Conservation (phyloP, 1,140 invertebrate genomes). For the Eupeodes corollae region DNA sequence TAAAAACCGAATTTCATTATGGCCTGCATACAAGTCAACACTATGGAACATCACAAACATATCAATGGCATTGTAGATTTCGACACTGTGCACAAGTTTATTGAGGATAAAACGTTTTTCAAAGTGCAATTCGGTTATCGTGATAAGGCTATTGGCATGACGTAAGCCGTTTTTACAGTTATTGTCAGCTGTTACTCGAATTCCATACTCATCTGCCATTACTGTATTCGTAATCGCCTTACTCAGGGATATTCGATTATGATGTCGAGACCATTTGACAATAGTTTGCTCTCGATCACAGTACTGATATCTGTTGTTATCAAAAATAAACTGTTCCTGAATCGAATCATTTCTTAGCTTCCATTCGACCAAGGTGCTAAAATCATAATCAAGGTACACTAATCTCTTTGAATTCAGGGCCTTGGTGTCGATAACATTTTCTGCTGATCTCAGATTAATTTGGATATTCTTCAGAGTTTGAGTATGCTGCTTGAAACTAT, state of each 20-base stretch:
- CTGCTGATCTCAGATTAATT: background rate
- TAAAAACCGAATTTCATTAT: constrained; percentile 24
- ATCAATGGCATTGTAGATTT: background rate
- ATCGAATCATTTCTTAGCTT: background rate
- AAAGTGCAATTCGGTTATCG: constrained; percentile 11
- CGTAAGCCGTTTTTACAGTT: constrained; percentile 11
- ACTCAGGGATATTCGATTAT: background rate
- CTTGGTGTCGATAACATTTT: background rate
- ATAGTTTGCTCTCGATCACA: too few relatives aligned
- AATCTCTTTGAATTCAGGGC: constrained; percentile 2
- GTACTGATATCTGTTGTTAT: too few relatives aligned
- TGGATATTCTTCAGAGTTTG: too few relatives aligned
- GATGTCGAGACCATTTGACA: too few relatives aligned
- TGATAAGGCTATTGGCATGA: constrained; percentile 17
- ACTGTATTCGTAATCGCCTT: constrained; percentile 4
- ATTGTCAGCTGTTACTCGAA: constrained; percentile 17
- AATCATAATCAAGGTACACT: constrained; percentile 21
- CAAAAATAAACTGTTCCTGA: too few relatives aligned
- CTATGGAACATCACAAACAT: constrained; percentile 13
- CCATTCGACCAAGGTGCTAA: background rate
- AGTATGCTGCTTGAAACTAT: too few relatives aligned
- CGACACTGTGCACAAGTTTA: constrained; percentile 13
- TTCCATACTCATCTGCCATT: background rate
- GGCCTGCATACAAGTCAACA: constrained; percentile 1
- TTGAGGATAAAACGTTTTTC: constrained; percentile 16